Conservation (phyloP, 2,113 vertebrate species). For the Oreochromis niloticus region DNA sequence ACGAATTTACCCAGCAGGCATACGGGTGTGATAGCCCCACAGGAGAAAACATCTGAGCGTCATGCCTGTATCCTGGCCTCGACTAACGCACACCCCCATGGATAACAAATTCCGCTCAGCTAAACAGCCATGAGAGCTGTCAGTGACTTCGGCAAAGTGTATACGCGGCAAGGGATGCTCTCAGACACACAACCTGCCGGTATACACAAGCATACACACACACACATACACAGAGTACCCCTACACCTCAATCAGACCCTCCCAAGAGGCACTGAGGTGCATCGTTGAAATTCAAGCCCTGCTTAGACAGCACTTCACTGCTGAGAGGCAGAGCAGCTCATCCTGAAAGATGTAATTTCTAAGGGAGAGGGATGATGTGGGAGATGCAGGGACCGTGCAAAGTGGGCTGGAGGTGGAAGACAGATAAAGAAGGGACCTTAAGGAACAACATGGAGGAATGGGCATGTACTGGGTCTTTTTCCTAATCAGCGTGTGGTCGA, state of each 20-base stretch:
- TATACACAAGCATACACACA: background rate
- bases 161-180: background rate
- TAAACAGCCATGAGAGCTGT: conserved; percentile 62
- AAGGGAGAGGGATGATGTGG: background rate
- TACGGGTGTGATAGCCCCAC: conserved; percentile 59
- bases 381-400: conserved; percentile 22
- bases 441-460: background rate
- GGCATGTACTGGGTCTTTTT: background rate
- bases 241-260: conserved; percentile 50
- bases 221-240: background rate
- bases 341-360: conserved; percentile 51
- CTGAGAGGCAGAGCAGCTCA: conserved; percentile 31
- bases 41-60: conserved; percentile 47
- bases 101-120: conserved; percentile 62
- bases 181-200: background rate
- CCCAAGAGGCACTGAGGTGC: conserved; percentile 55
- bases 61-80: conserved; percentile 54
- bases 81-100: conserved; percentile 60
- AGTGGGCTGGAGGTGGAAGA: background rate
- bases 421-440: background rate
- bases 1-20: conserved; percentile 21
- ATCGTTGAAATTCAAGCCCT: conserved; percentile 59
- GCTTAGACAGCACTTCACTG: conserved; percentile 1
- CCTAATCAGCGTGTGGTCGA: background rate
- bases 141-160: conserved; percentile 20